Conservation (phyloP, 1,140 invertebrate genomes). For the Drosophila burlai region DNA sequence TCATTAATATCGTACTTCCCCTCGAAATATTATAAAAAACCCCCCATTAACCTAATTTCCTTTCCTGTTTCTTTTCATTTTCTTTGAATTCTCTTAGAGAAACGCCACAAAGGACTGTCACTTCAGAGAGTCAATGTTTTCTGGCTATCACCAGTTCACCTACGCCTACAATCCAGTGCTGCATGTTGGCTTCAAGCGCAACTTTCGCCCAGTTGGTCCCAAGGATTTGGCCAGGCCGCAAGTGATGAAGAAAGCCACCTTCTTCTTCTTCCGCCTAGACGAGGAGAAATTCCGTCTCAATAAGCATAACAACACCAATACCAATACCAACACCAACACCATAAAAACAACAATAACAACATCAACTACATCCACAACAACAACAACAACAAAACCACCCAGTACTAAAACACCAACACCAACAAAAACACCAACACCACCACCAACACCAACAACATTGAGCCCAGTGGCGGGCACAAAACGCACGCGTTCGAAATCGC, state of each 20-base stretch:
- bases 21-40: neutral
- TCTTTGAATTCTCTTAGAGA: constrained; percentile 49
- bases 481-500: constrained; percentile 47
- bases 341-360: constrained; percentile 39
- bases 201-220: constrained; percentile 69
- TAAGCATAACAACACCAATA: constrained; percentile 16
- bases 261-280: constrained; percentile 54
- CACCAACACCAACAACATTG: constrained; percentile 40
- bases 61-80: constrained; percentile 8
- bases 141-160: constrained; percentile 63
- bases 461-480: constrained; percentile 62
- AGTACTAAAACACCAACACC: constrained; percentile 28
- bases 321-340: constrained; percentile 26
- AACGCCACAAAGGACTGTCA: constrained; percentile 78
- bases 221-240: constrained; percentile 43
- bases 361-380: constrained; percentile 32
- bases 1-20: neutral
- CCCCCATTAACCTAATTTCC: constrained; percentile 2
- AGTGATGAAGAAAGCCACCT: constrained; percentile 54
- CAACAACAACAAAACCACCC: constrained; percentile 23
- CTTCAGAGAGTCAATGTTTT: constrained; percentile 68
- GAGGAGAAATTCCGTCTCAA: constrained; percentile 41
- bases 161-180: constrained; percentile 64
- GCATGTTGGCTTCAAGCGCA: constrained; percentile 71
- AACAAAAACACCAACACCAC: neutral